Conservation (phyloP, 2,888 invertebrate genomes). For the Hipparchia sbordonii region DNA sequence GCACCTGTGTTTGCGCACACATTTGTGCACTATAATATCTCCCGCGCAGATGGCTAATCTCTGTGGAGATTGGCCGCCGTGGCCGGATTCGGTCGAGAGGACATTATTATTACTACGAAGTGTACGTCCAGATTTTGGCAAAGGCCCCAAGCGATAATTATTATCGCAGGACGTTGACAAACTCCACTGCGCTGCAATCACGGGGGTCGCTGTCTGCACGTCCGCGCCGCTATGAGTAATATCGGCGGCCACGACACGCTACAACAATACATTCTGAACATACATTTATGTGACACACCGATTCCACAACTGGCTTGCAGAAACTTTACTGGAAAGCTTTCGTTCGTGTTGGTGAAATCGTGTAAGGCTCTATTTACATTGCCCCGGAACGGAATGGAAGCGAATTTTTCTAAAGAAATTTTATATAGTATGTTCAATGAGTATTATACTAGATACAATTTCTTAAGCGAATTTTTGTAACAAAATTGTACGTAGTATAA, state of each 20-base stretch:
- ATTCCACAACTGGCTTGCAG: neutral
- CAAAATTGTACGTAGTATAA: no score
- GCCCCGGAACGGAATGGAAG: no score
- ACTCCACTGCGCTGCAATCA: constrained; percentile 64
- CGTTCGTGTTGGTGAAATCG: neutral
- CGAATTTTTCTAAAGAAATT: no score
- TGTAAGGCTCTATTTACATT: no score
- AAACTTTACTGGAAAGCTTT: neutral
- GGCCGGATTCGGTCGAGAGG: no score
- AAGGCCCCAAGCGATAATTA: constrained; percentile 56
- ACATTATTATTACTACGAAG: neutral
- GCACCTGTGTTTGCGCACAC: no score
- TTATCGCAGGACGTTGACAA: constrained; percentile 71
- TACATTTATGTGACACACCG: neutral
- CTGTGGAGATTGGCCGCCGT: no score
- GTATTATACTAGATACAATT: no score
- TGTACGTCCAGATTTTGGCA: constrained; percentile 55
- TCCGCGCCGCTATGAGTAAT: constrained; percentile 63
- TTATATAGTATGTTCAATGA: no score
- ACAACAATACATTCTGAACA: neutral
- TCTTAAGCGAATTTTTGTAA: no score
- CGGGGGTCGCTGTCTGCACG: constrained; percentile 70
- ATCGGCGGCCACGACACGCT: constrained; percentile 2
- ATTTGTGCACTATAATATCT: no score
- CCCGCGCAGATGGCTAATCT: no score